Evolutionary conservation across 2,888 invertebrate species (phyloP), one percentile per base, ranked within the genome.

Genomic region (Melanchra persicariae): DNA sequence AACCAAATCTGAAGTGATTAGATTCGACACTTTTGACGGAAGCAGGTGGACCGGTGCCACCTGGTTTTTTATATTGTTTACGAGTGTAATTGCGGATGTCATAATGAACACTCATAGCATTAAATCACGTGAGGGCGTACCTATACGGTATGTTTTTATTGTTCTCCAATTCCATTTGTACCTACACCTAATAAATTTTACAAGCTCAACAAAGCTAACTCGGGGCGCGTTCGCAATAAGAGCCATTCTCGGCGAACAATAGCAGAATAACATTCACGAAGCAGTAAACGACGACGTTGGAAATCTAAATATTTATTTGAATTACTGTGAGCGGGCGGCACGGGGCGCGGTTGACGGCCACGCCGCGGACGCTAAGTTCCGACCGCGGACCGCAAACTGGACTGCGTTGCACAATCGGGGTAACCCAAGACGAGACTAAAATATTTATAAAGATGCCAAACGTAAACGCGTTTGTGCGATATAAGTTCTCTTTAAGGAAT

Each of bases 1-100:
- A 88, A 88, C 88, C 84, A 93, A 94, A 93, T 93, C 92, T 93
- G 90, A 90, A 91, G 93, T 92, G 92, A 94, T 95, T 94, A 94
- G 93, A 88, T 90, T 89, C 88, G 90, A 92, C 91, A 92, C 90
- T 91, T 90, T 83, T 86, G 88, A 89, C 88, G 74, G 71, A 83
- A 77, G 88, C 94, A 94, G 94, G 93, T 94, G 94, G 79, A 83
- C 58, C 40, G 71, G 30, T 49, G n/a, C 70, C 90, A 90, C 89
- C 90, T 89, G 90, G 83, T 69, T 69, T 70, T 73, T 77, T 81
- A 63, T 57, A 70, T 74, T 82, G 71, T 82, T 77, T 82, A 71
- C 62, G 74, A 69, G 68, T 71, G 64, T 78, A 74, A 80, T 82
- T 82, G 79, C 69, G 72, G 66, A 76, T 77, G 57, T 74, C 62